A percentile compares a stretch with the other conserved stretches of the same genome.
Conservation (phyloP, 1,140 invertebrate genomes). For the Paralvinella palmiformis region DNA sequence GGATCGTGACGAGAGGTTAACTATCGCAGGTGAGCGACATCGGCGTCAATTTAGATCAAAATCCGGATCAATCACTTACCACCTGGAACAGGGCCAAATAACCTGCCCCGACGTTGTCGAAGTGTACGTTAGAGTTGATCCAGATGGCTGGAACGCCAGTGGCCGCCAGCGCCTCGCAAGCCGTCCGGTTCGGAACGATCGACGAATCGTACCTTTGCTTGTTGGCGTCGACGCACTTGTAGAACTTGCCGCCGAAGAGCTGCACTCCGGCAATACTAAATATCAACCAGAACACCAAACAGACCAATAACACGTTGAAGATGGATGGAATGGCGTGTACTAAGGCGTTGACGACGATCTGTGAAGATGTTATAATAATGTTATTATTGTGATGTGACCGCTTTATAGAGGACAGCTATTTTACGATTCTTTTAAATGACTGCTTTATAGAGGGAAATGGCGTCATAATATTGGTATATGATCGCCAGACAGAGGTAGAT, state of each 20-base stretch:
- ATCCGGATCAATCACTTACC: too few relatives aligned
- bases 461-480: too few relatives aligned
- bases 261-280: conserved; percentile 90
- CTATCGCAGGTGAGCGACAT: background rate
- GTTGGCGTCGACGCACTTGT: conserved; percentile 77
- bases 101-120: conserved; percentile 94
- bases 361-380: too few relatives aligned
- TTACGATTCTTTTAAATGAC: too few relatives aligned
- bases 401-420: too few relatives aligned
- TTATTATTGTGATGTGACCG: too few relatives aligned
- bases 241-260: conserved; percentile 85
- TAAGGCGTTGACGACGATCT: conserved; percentile 92
- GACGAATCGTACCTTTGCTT: conserved; percentile 21
- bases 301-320: conserved; percentile 86
- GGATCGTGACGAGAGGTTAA: too few relatives aligned
- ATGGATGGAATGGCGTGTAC: conserved; percentile 92
- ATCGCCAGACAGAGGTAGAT: too few relatives aligned
- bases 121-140: conserved; percentile 95
- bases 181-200: conserved; percentile 30
- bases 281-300: conserved; percentile 87
- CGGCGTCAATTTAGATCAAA: too few relatives aligned
- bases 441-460: too few relatives aligned
- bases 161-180: conserved; percentile 61
- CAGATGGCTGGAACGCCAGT: conserved; percentile 77
- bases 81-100: conserved; percentile 97